Base-by-base conservation (phyloP, 2,888 invertebrate species). In the Drosophila macrospina region DNA sequence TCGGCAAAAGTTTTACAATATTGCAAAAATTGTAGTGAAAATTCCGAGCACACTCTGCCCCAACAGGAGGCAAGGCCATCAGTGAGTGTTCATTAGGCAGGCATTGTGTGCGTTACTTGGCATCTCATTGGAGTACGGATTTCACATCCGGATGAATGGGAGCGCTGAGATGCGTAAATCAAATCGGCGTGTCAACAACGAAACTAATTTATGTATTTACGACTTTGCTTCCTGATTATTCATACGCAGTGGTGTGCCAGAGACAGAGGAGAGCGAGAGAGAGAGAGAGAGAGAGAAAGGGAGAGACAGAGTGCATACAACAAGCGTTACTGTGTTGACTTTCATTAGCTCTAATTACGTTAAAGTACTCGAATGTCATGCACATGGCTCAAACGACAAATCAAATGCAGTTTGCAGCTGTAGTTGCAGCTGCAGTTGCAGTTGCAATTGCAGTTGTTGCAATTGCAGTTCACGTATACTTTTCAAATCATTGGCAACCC, bases 181-280 rank as follows among this genome's bases (percentile, higher is more conserved):
- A 78, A 78, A 71, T 80, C 54, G 68, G 63, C 66, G 75, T 80
- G 87, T 83, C 81, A 86, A 73, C 72, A 78, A 54, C 78, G 66
- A 69, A 86, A 68, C 70, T 78, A 80, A 86, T 86, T 86, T 82
- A 86, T 73, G 74, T 73, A 78, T 84, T 86, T 82, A 72, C 80
- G 62, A 83, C 42, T 67, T 36, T 69, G 59, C 62, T 41, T 71
- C 66, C 64, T 67, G 84, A 80, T 77, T 86, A 82, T 83, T 83
- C 81, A 82, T 80, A 83, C 67, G 74, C 72, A 69, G 51, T 63
- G 74, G 74, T 50, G 52, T 36, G 64, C 57, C 64, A 20, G n/a
- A n/a, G n/a, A n/a, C n/a, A n/a, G n/a, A n/a, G n/a, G n/a, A n/a
- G n/a, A n/a, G n/a, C n/a, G n/a, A n/a, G n/a, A n/a, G n/a, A n/a